Conservation (phyloP, 2,888 invertebrate genomes). For the Ectobius pallidus region DNA sequence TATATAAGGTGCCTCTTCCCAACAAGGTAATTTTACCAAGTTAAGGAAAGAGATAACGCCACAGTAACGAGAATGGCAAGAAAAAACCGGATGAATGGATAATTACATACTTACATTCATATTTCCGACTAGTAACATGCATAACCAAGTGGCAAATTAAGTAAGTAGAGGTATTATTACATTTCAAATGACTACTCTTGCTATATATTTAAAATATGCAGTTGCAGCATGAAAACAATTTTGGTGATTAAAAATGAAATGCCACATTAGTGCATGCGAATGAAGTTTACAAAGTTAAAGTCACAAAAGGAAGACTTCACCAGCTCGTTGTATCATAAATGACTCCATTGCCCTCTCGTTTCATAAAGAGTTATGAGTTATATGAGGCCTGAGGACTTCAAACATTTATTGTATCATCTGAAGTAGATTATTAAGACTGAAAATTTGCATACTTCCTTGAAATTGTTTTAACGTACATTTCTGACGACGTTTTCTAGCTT, state of each 20-base stretch:
- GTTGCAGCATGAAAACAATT: not conserved
- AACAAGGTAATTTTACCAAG: constrained; percentile 12
- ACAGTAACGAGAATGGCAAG: not conserved
- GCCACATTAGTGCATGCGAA: too few species aligned
- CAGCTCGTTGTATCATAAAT: too few species aligned
- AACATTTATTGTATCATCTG: too few species aligned
- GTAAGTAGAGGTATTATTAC: not conserved
- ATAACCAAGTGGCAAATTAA: constrained; percentile 17
- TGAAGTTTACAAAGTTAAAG: too few species aligned
- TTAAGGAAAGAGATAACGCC: not conserved
- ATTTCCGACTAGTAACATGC: constrained; percentile 2
- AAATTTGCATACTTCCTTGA: too few species aligned
- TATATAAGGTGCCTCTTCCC: not conserved
- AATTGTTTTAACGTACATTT: too few species aligned
- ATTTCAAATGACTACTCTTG: not conserved
- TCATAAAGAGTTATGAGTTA: too few species aligned
- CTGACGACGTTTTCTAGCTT: too few species aligned
- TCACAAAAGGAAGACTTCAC: too few species aligned
- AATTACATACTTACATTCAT: constrained; percentile 3
- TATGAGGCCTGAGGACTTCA: too few species aligned
- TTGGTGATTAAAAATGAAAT: not conserved
- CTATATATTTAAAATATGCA: not conserved
- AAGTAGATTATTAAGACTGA: too few species aligned
- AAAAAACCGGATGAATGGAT: constrained; percentile 2
- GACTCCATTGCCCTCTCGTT: too few species aligned